These are phyloP conservation scores for Rhagonycha fulva DNA, from an alignment of 2,888 invertebrate genomes.

Conservation along the genomic window DNA sequence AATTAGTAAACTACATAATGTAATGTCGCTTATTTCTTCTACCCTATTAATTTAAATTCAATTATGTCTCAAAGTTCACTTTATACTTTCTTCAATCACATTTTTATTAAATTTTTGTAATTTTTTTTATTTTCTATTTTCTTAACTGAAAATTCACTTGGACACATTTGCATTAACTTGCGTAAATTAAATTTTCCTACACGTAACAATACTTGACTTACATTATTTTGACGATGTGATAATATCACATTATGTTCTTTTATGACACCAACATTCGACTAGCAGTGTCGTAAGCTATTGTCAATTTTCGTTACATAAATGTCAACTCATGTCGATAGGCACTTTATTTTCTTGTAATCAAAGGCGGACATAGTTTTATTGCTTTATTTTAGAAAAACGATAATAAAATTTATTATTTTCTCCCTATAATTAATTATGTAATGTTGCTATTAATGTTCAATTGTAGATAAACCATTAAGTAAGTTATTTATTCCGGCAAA, in stretches of 20 bases:
- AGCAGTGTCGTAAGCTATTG: not conserved
- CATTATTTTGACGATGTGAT: not conserved
- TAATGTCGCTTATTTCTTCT: no score
- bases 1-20: no score
- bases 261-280: not conserved
- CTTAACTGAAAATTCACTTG: no score
- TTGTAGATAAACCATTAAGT: not conserved
- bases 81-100: no score
- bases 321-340: not conserved
- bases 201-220: no score
- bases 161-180: no score
- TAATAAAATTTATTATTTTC: not conserved
- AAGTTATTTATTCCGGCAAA: conserved; percentile 50
- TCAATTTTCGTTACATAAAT: not conserved
- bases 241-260: not conserved
- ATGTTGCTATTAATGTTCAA: not conserved
- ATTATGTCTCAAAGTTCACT: no score
- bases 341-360: not conserved
- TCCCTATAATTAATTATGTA: not conserved
- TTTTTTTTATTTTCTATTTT: no score
- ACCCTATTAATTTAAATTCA: no score
- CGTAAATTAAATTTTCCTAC: no score
- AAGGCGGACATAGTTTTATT: not conserved
- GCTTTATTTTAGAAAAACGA: not conserved
- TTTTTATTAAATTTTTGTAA: no score